Percentiles rank a stretch among this genome's conserved stretches.
These are phyloP conservation scores for Drosophila austrosaltans DNA, from an alignment of 2,888 invertebrate genomes.

Conservation along the genomic window DNA sequence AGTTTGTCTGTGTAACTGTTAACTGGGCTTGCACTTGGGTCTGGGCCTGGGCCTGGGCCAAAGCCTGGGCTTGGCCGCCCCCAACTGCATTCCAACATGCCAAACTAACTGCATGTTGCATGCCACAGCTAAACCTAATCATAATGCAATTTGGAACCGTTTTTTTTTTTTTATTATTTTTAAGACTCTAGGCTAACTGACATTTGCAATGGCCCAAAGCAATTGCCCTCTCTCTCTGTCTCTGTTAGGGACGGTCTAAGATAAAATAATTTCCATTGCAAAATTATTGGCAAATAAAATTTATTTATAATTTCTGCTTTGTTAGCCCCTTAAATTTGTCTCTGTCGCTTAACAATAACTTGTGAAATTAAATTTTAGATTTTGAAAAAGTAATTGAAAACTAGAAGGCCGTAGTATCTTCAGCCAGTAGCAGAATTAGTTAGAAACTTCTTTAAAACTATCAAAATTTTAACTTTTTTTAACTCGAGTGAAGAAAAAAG, in stretches of 20 bases:
- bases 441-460: too few relatives aligned
- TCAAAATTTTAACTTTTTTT: too few relatives aligned
- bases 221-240: conserved; percentile 18
- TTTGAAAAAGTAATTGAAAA: background rate
- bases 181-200: conserved; percentile 32
- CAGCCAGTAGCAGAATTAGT: too few relatives aligned
- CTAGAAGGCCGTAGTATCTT: too few relatives aligned
- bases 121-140: conserved; percentile 65
- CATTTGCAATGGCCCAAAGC: conserved; percentile 48
- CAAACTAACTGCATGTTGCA: conserved; percentile 74
- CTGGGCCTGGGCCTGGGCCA: conserved; percentile 13
- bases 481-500: too few relatives aligned
- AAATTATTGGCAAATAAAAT: too few relatives aligned
- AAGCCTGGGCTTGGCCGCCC: conserved; percentile 47
- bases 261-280: background rate
- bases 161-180: conserved; percentile 18
- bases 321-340: background rate
- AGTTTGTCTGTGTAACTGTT: conserved; percentile 62
- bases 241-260: background rate
- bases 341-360: background rate
- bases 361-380: conserved; percentile 1
- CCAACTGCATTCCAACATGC: conserved; percentile 65
- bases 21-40: conserved; percentile 41
- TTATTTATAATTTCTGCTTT: too few relatives aligned
- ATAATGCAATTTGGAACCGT: conserved; percentile 59